Evolutionary conservation across 35 echinoderm and acorn worm genomes (phyloP).

Genomic region (Ophiothrix spiculata): DNA sequence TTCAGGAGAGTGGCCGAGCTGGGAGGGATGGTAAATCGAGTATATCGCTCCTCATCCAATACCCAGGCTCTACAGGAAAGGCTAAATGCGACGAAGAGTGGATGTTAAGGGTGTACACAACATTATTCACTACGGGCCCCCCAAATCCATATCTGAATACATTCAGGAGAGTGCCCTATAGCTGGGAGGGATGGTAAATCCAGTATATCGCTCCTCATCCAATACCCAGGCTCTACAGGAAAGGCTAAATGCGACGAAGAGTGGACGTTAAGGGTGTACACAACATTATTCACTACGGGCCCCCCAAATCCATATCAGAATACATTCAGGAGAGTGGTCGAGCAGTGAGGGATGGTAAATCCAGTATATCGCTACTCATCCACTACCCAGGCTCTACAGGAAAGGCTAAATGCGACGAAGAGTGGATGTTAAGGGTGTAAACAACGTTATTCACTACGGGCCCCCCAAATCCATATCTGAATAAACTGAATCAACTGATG

Average conservation of each 20-base stretch:
- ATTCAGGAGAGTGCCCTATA: background rate
- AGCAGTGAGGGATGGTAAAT: constrained; percentile 24
- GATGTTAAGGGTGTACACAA: constrained; percentile 36
- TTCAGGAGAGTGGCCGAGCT: constrained; percentile 12
- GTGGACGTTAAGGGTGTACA: constrained; percentile 43
- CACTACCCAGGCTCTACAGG: constrained; percentile 15
- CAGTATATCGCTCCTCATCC: constrained; percentile 19
- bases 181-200: constrained; percentile 32
- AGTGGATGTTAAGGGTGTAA: no score
- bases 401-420: background rate
- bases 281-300: background rate
- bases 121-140: background rate
- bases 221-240: constrained; percentile 15
- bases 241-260: background rate
- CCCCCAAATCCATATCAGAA: background rate
- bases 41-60: background rate
- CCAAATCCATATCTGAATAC: background rate
- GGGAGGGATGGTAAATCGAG: background rate
- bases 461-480: no score
- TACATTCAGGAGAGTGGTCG: background rate
- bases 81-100: no score
- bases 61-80: no score
- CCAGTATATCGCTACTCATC: constrained; percentile 23
- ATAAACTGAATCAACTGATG: no score
- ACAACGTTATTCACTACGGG: no score